Evolutionary conservation across 2,888 invertebrate species (phyloP), one percentile per base, ranked within the genome.

Genomic region (Sinodicranocentrus sp.): DNA sequence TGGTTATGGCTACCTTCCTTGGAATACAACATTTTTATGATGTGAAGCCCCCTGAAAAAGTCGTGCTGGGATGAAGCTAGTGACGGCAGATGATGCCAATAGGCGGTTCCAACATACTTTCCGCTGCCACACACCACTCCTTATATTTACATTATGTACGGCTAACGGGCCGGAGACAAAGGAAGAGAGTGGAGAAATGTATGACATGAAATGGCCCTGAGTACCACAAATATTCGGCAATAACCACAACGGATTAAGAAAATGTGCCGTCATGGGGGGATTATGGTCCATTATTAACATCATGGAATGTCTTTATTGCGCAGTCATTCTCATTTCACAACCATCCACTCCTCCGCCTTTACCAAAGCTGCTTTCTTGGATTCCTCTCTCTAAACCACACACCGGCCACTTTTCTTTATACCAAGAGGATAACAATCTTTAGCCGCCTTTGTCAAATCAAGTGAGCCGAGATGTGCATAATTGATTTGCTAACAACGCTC

Each of bases 221-320:
- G 72, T 59, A 82, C 84, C 84, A 82, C 84, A 85, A 85, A 85
- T 85, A 85, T 85, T 85, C 82, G 82, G 76, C 85, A 85, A 85
- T 85, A 85, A 85, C 85, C 79, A 84, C 86, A 79, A 86, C 78
- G 84, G 85, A 85, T 86, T 86, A 85, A 85, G 82, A 84, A 85
- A 86, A 83, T 84, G 86, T 79, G 78, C 82, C 84, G 79, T 84
- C 84, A 84, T 78, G 84, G 82, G 78, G 83, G 84, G 67, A 85
- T 86, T 84, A 86, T 86, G 84, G 86, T 86, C 86, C 83, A 86
- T 86, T 86, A 86, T 86, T 86, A 86, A 84, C 86, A 86, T 86
- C 86, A 86, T 86, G 86, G 86, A 86, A 86, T 84, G 86, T 84
- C 84, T 86, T 86, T 86, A 86, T 86, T 86, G 84, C 83, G 68